Conservation (phyloP, 2,797 vertebrate species). For the Melanotaenia nigrans region DNA sequence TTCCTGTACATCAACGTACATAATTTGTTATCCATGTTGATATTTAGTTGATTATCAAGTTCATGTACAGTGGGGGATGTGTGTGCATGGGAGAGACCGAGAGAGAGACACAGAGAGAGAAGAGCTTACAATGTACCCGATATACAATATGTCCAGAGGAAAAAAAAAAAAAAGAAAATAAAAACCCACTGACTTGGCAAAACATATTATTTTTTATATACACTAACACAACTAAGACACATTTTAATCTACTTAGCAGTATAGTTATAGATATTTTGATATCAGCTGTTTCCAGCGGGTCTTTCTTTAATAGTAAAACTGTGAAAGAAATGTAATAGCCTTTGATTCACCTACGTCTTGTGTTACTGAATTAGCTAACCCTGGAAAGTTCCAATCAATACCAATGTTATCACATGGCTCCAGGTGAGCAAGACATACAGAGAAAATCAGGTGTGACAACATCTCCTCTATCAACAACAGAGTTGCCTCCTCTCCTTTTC, state of each 20-base stretch:
- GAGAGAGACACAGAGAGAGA: not conserved
- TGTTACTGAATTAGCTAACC: constrained; percentile 66
- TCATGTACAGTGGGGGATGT: constrained; percentile 27
- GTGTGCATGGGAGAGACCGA: not conserved
- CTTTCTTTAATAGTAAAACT: constrained; percentile 27
- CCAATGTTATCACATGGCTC: constrained; percentile 67
- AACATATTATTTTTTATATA: constrained; percentile 6
- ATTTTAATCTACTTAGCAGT: constrained; percentile 33
- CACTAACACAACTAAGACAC: constrained; percentile 12
- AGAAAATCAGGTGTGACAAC: constrained; percentile 76
- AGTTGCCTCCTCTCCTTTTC: constrained; percentile 62
- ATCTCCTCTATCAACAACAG: constrained; percentile 69
- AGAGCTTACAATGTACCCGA: too few species aligned
- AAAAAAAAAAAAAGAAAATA: too few species aligned
- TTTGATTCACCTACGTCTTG: constrained; percentile 56
- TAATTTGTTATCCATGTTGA: too few species aligned
- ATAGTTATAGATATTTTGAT: constrained; percentile 26
- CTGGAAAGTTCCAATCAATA: constrained; percentile 67
- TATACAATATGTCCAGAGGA: too few species aligned
- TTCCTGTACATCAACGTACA: too few species aligned
- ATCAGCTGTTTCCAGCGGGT: constrained; percentile 6
- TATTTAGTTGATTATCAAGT: not conserved
- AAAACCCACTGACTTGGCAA: not conserved
- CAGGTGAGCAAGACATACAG: constrained; percentile 73
- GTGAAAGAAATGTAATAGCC: constrained; percentile 47